phyloP scores from a whole-genome alignment of 1,140 invertebrate genomes.

The Pararge aegeria region DNA sequence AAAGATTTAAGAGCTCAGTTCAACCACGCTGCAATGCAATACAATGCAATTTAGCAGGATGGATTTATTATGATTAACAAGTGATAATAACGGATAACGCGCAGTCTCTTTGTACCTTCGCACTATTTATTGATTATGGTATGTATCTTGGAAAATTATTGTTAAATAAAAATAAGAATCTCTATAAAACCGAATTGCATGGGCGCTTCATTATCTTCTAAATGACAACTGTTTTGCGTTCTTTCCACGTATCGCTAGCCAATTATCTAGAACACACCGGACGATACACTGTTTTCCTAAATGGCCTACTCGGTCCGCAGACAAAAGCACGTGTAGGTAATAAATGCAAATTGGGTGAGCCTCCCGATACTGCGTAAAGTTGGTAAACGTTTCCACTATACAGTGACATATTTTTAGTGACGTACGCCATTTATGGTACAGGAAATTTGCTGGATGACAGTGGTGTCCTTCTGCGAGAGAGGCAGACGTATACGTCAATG shows the following conservation, averaged over 20 bases:
- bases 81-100: no score
- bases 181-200: background rate
- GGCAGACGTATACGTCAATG: no score
- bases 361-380: conserved; percentile 44
- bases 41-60: no score
- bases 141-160: background rate
- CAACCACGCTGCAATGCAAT: no score
- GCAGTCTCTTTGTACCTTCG: no score
- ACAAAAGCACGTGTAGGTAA: conserved; percentile 48
- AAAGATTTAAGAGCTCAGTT: no score
- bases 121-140: no score
- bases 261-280: conserved; percentile 31
- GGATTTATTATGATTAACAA: no score
- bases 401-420: background rate
- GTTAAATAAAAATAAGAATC: background rate
- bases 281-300: conserved; percentile 37
- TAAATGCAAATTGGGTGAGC: conserved; percentile 55
- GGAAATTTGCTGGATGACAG: no score
- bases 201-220: conserved; percentile 3
- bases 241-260: conserved; percentile 26
- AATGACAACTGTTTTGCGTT: conserved; percentile 15
- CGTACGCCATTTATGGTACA: background rate
- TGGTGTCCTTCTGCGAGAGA: no score
- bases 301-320: conserved; percentile 31
- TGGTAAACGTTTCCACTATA: conserved; percentile 23